These are phyloP conservation scores for Drosophila flavopinicola DNA, from an alignment of 2,888 invertebrate genomes.

Conservation along the genomic window DNA sequence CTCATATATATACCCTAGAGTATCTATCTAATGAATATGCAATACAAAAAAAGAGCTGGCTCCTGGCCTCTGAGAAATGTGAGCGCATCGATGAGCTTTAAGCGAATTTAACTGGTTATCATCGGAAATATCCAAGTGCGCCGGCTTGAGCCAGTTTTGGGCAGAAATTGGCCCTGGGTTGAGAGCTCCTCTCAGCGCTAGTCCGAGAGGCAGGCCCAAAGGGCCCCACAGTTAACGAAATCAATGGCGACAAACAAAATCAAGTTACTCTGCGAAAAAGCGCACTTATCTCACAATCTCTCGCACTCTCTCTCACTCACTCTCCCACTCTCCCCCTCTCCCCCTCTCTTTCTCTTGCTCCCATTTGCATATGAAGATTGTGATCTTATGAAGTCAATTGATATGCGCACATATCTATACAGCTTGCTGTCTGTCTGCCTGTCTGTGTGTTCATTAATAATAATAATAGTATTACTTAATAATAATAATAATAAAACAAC, in stretches of 20 bases:
- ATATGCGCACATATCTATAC: slow-evolving; percentile 30
- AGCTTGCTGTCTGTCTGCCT: slow-evolving; percentile 6
- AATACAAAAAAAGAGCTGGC: slow-evolving; percentile 37
- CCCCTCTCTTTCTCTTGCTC: neutral
- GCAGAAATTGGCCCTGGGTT: slow-evolving; percentile 53
- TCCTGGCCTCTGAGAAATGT: slow-evolving; percentile 47
- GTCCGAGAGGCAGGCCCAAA: slow-evolving; percentile 11
- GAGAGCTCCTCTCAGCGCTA: slow-evolving; percentile 7
- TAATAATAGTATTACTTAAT: slow-evolving; percentile 26
- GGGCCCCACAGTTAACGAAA: neutral
- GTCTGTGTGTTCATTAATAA: slow-evolving; percentile 24
- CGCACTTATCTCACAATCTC: neutral
- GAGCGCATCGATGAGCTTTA: slow-evolving; percentile 55
- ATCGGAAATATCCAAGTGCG: slow-evolving; percentile 75
- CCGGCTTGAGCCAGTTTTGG: slow-evolving; percentile 81
- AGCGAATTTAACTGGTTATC: slow-evolving; percentile 83
- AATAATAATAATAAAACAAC: slow-evolving; percentile 43
- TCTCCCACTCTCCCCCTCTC: neutral
- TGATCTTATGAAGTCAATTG: slow-evolving; percentile 43
- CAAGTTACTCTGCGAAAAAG: neutral
- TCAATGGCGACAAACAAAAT: too few relatives aligned
- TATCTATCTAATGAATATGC: slow-evolving; percentile 19
- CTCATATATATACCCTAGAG: neutral
- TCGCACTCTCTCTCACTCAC: neutral
- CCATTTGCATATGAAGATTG: slow-evolving; percentile 5